These are phyloP conservation scores for Tipula lateralis DNA, from an alignment of 2,888 invertebrate genomes.

Conservation along the genomic window DNA sequence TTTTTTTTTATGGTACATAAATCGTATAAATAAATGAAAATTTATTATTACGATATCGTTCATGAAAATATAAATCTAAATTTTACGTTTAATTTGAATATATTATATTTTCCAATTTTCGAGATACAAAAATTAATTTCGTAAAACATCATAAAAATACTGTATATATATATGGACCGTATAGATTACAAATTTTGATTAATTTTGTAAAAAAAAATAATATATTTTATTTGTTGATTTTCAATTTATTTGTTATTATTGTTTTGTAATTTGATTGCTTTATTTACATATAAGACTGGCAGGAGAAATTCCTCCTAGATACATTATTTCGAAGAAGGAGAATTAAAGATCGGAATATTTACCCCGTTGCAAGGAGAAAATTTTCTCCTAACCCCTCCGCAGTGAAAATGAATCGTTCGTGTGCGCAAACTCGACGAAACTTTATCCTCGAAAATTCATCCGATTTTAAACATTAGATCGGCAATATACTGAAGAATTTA, in stretches of 20 bases:
- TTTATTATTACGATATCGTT: not conserved
- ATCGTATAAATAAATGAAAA: not conserved
- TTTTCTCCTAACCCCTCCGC: not conserved
- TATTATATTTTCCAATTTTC: not conserved
- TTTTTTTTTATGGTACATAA: not conserved
- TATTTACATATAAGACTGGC: not conserved
- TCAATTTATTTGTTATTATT: not conserved
- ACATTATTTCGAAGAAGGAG: not conserved
- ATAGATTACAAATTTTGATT: not conserved
- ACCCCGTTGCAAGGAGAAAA: not conserved
- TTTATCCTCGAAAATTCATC: not conserved
- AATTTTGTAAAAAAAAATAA: not conserved
- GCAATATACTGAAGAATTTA: not conserved
- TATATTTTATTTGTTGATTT: not conserved
- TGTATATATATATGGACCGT: too few species aligned
- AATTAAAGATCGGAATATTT: not conserved
- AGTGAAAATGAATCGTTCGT: not conserved
- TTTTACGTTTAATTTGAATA: not conserved
- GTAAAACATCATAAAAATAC: not conserved
- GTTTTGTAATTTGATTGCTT: not conserved
- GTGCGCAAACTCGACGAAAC: not conserved
- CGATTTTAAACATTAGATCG: not conserved
- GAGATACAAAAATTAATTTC: not conserved
- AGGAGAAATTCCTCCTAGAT: not conserved
- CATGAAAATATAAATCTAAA: not conserved